Evolutionary conservation across 2,888 invertebrate genomes (phyloP), one percentile per base, ranked within the genome.

Genomic region (Reticulitermes lucifugus): DNA sequence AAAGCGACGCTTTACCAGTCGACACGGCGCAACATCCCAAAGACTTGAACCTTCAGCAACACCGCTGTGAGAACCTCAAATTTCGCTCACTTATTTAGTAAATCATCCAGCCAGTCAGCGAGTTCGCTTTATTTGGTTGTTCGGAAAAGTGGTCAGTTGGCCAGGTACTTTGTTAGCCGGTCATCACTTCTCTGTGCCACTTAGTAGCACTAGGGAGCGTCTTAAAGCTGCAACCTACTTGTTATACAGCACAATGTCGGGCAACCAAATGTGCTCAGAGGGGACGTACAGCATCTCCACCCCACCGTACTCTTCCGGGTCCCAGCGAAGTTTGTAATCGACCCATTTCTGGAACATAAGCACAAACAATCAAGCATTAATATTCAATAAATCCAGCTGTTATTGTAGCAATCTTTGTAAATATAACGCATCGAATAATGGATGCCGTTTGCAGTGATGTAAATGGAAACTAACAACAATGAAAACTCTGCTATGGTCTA

Each of bases 231-330:
- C n/a, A 46, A 90, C 92, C 95, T 94, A 97, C 93, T 97, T 97
- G 89, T 97, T 97, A 70, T 84, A 86, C 0, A 85, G 85, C n/a
- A 97, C 98, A 88, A 99, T 98, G 89, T 99, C 99, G 0, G 99
- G 98, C 46, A 98, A 92, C 98, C 98, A 99, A 89, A 99, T 98
- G 89, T 98, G 97, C 90, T 98, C 98, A 0, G 98, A 98, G 0
- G 98, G 98, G 25, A 99, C 98, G 89, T 97, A 97, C 81, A 97
- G 91, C 95, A 96, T 96, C 90, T 97, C 96, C 0, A 98, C 95
- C 0, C 97, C 98, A 0, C 97, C 98, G 89, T 98, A 98, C 88
- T 98, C 97, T 84, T 95, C 95, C 0, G 98, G 98, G 88, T 96
- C 95, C 98, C 98, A 98, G 83, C 94, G 93, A 70, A 98, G 91